Base-by-base conservation (phyloP, 2,888 invertebrate genomes). In the Xylophagus ater region DNA sequence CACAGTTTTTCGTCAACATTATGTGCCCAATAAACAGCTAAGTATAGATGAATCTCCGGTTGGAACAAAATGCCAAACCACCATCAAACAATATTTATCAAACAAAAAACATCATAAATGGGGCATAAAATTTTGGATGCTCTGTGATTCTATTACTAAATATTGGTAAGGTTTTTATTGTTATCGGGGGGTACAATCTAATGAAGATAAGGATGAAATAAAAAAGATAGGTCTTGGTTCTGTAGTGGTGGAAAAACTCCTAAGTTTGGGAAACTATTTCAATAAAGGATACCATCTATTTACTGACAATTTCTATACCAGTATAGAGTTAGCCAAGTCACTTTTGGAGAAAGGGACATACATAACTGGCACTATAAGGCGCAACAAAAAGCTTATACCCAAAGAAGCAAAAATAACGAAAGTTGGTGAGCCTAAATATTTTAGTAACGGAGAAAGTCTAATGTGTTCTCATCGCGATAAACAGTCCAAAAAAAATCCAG, bases 41-140 rank as follows among this genome's bases (percentile, higher is more conserved):
- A 44, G 42, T 34, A 43, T 53, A 9, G 51, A 50, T 30, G 52
- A 52, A 41, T 52, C 48, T 12, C 45, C 50, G 40, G 51, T 53
- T 31, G 52, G 50, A 33, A 52, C 52, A 7, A 41, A 53, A 20
- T 31, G 42, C 21, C 45, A 40, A 23, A 32, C 50, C 17, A 12
- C 33, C 9, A 37, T 50, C 18, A 52, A 43, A 8, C 52, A 52
- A 32, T 51, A 53, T 44, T 17, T 52, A 6, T 48, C 49, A 28
- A 51, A 49, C 41, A 52, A 53, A 39, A 51, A 52, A 32, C 51
- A 51, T 29, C 51, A 51, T 36, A 34, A 34, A 24, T 34, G 34
- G 24, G 34, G 24, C 13, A 23, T 34, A 7, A 34, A 34, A 34
- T 34, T 34, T 24, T 34, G 24, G 34, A 34, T 34, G 34, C 15